Evolutionary conservation across 2,797 vertebrate species (phyloP), one percentile per base, ranked within the genome.

Genomic region (Botia almorhae): DNA sequence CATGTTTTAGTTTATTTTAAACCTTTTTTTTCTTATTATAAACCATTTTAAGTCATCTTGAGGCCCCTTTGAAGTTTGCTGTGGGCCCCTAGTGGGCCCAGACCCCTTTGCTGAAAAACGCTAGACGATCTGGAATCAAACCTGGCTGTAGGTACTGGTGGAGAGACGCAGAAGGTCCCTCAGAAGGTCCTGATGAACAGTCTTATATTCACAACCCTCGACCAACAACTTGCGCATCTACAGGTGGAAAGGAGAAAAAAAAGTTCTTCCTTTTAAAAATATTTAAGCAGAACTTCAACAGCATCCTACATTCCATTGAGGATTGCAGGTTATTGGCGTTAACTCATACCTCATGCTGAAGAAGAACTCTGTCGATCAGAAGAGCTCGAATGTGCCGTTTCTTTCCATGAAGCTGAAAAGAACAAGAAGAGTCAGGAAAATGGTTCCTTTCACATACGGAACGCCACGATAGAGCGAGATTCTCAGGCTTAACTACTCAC

Each of bases 61-160:
- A 39, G 39, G 39, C 39, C 2, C 7, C 39, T 39, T 39, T 1
- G 39, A 2, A 39, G 39, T 39, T 2, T 39, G 4, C 36, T 36
- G 36, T n/a, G n/a, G n/a, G n/a, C n/a, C n/a, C n/a, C n/a, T n/a
- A n/a, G n/a, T n/a, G 36, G 6, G 36, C 36, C 36, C 2, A 2
- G 6, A 6, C 36, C 36, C 6, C 36, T 36, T 36, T 2, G 36
- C 6, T 36, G 36, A 36, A 36, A 36, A 36, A 36, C 6, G 36
- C 36, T 36, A 6, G 36, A 36, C 7, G 39, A 39, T 39, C 39
- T 74, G 16, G 16, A 72, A 65, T 56, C 39, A 81, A 90, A 98
- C 98, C 94, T 98, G 96, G 87, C 98, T 97, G 36, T 99, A 99
- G 1, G 97, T 95, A 93, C 97, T 99, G 58, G 96, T 98, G 29